Evolutionary conservation across 2,113 vertebrate genomes (phyloP), one percentile per base, ranked within the genome.

Genomic region (Hippolais icterina): DNA sequence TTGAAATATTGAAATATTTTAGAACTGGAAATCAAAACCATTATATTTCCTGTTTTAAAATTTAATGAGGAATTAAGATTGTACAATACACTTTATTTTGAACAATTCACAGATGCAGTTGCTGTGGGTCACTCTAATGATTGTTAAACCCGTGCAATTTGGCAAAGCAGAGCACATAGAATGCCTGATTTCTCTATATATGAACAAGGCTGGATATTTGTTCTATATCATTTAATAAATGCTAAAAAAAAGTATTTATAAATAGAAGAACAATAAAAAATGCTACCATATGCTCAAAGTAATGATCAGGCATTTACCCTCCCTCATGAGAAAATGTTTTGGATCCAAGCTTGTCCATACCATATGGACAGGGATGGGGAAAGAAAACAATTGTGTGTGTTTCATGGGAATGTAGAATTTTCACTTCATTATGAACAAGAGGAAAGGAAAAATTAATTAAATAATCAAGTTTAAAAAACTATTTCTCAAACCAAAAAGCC

Each of bases 221-320:
- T 82, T 90, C 86, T 70, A 3, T 65, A 71, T 50, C 2, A 54
- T 83, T 71, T 93, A 72, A 69, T 90, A 83, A 88, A 88, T 68
- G 5, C 56, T 88, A 47, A 92, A 78, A 39, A 39, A 84, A 96
- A 68, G 31, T 82, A 90, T 93, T 97, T 94, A 90, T 94, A 92
- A 89, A 94, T 59, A 96, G 63, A 91, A 96, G 57, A 91, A 92
- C 44, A 89, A 96, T 93, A 84, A 83, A 91, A 95, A 96, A 74
- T 61, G 33, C 52, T 93, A 71, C 86, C 88, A 91, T 89, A 90
- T 87, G 81, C 64, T 96, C 78, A 65, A 90, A 95, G 77, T 71
- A 94, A 82, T 74, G 78, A 96, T 96, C 52, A 90, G 70, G 37
- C 68, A 56, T 81, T 97, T 95, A 81, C 61, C 57, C 69, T 89